phyloP scores from a whole-genome alignment of 1,140 invertebrate genomes.

The Plectus sambesii region DNA sequence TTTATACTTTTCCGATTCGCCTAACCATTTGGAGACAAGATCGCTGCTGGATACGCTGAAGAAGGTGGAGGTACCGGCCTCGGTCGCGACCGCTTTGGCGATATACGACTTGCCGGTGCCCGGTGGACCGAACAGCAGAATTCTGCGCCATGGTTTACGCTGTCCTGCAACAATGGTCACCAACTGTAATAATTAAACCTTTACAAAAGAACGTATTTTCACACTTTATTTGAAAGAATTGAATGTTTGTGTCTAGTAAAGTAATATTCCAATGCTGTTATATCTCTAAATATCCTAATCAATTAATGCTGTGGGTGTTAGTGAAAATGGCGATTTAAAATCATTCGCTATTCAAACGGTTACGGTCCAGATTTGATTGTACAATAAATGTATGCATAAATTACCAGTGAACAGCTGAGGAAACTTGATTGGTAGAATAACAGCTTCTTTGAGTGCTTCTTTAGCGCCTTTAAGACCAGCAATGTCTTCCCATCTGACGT shows the following conservation, averaged over 20 bases:
- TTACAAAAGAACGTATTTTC: no score
- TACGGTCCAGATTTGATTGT: no score
- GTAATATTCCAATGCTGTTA: no score
- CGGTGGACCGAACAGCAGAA: conserved; percentile 93
- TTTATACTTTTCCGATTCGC: conserved; percentile 94
- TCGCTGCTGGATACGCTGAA: conserved; percentile 97
- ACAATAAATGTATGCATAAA: no score
- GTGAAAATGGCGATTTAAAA: no score
- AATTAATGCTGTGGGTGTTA: no score
- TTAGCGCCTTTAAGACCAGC: conserved; percentile 92
- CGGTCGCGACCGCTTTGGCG: conserved; percentile 97
- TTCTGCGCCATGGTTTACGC: conserved; percentile 94
- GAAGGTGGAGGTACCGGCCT: conserved; percentile 97
- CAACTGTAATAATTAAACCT: no score
- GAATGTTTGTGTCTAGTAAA: no score
- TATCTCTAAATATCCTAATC: no score
- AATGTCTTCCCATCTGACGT: conserved; percentile 84
- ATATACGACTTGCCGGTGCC: conserved; percentile 99
- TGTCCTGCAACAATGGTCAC: conserved; percentile 50
- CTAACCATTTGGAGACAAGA: conserved; percentile 97
- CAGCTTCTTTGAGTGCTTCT: conserved; percentile 97
- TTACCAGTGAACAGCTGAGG: conserved; percentile 93
- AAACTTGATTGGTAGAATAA: conserved; percentile 96
- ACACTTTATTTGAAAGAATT: no score
- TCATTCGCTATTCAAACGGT: no score